A percentile compares a stretch with the other conserved stretches of the same genome.
phyloP scores from a whole-genome alignment of 2,888 invertebrate genomes.

The Yponomeuta cagnagella region DNA sequence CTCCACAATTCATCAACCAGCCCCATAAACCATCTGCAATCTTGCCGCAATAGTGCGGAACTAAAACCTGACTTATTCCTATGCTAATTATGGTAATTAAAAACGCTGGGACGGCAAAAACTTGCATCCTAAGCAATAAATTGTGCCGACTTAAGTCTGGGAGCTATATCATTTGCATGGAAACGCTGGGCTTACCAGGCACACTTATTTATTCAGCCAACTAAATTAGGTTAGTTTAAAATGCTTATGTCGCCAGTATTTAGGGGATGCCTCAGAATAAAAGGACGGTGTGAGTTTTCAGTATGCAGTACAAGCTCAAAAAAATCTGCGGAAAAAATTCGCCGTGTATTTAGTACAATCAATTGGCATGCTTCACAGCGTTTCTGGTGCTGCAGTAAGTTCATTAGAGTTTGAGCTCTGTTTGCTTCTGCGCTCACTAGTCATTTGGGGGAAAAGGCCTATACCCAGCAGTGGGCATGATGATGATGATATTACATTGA shows the following conservation, averaged over 20 bases:
- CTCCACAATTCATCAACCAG: background rate
- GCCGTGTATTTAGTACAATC: too few relatives aligned
- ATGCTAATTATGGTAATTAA: slow-evolving; percentile 15
- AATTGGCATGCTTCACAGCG: too few relatives aligned
- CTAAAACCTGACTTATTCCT: slow-evolving; percentile 9
- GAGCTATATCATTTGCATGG: slow-evolving; percentile 14
- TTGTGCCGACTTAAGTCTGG: slow-evolving; percentile 8
- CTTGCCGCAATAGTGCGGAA: slow-evolving; percentile 3
- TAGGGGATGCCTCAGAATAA: background rate
- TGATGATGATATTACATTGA: too few relatives aligned
- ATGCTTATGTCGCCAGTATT: background rate
- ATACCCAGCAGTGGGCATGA: too few relatives aligned
- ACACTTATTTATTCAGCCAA: slow-evolving; percentile 12
- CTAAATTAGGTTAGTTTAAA: slow-evolving; percentile 11
- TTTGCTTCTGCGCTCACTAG: too few relatives aligned
- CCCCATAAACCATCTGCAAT: slow-evolving; percentile 1
- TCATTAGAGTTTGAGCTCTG: too few relatives aligned
- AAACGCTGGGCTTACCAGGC: slow-evolving; percentile 10
- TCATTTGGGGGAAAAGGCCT: too few relatives aligned
- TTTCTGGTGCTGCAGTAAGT: too few relatives aligned
- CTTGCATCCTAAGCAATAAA: slow-evolving; percentile 13
- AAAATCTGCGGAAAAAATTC: too few relatives aligned
- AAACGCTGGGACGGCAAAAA: slow-evolving; percentile 8
- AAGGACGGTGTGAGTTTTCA: too few relatives aligned
- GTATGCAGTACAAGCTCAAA: too few relatives aligned